Base-by-base conservation (phyloP, 2,113 vertebrate species). In the Hystrix cristata region DNA sequence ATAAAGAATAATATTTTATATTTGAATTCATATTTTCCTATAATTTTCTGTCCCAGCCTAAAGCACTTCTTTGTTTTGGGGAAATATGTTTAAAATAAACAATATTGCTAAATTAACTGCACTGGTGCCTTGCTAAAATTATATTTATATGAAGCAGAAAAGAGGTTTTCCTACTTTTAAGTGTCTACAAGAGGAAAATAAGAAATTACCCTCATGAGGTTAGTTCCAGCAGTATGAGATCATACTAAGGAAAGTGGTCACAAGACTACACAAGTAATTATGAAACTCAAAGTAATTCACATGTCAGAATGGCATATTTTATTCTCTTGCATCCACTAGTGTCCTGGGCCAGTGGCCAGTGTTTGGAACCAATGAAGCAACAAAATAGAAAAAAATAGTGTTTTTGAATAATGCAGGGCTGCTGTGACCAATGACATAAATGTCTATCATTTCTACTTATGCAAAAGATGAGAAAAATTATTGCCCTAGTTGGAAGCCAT, bases 221-320 rank as follows among this genome's bases (percentile, higher is more conserved):
- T 94, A 87, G 38, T 85, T 94, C 71, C 76, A 85, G n/a, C 19
- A 94, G 9, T 57, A 65, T 95, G 84, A 95, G 69, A 62, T 95
- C 90, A 96, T 60, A 59, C 10, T 55, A 64, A 93, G 64, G 59
- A 16, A n/a, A 38, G 29, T 64, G 64, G 79, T 91, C 53, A 29
- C 53, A 87, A 85, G 31, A 71, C 94, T 72, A 60, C 38, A 48
- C 0, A 83, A 92, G 25, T 78, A 78, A 60, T 90, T 84, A 69
- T 8, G 5, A 89, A 92, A 76, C 96, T 15, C 53, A 79, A 80
- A 96, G 67, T 82, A 10, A 38, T 79, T 91, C n/a, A 88, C 10
- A 64, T 5, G 0, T 89, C n/a, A 19, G 9, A 76, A n/a, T 46
- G 53, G 4, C 8, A 23, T 72, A 78, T 60, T 84, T 87, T 80